Evolutionary conservation across 2,797 vertebrate genomes (phyloP), one percentile per base, ranked within the genome.

Genomic region (Pantherophis alleghaniensis): DNA sequence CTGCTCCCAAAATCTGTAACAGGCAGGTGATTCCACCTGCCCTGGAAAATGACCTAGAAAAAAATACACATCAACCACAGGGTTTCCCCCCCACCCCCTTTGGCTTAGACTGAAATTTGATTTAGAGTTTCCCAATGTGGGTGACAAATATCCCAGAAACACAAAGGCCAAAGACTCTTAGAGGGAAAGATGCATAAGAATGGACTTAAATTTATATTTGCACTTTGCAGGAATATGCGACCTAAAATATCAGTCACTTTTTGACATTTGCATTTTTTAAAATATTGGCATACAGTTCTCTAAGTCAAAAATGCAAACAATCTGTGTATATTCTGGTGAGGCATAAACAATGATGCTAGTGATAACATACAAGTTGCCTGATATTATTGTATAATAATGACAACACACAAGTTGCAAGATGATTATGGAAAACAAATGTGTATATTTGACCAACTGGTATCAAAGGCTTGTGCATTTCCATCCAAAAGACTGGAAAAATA

Each of bases 11-110:
- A 91, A 91, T 89, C 42, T 32, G 51, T 42, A 91, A 93, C 24
- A 93, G 66, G 61, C 93, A 86, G 87, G 87, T 91, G 90, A 93
- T 91, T 51, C 32, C 57, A 86, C 55, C 74, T 91, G 24, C 55
- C 66, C 86, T 61, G 16, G 83, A 91, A 93, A 91, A 90, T 87
- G 26, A n/a, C 86, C 86, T 55, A 22, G 53, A 51, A 69, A 74
- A 51, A 92, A 74, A 92, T 26, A 26, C 53, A 87, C 22, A 32
- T 37, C 55, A 74, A 24, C 26, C 63, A 59, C 28, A 87, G 18
- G 32, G 7, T 7, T 88, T 26, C 37, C 3, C 2, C 2, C 7
- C 2, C 2, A 20, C 1, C 18, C 51, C 0, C 86, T 63, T 32
- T 16, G 56, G 37, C 47, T 69, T 16, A 61, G 51, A 28, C 24